phyloP scores from a whole-genome alignment of 2,797 vertebrate genomes.

The Sebastes variabilis region DNA sequence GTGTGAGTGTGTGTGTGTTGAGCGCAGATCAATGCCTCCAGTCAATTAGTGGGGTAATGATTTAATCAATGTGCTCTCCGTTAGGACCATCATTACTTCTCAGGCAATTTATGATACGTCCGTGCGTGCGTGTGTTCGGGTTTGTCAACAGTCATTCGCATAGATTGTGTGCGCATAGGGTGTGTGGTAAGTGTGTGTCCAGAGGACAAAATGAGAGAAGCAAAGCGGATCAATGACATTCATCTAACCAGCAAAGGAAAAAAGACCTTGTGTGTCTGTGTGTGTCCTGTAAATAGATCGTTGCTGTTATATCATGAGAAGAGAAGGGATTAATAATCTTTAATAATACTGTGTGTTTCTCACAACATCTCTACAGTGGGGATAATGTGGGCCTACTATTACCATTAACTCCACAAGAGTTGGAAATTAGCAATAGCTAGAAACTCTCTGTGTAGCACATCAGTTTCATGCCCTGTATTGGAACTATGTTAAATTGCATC shows the following conservation, averaged over 20 bases:
- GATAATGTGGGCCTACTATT: too few relatives aligned
- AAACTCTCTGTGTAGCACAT: too few relatives aligned
- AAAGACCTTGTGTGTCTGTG: neutral
- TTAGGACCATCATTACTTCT: slow-evolving; percentile 39
- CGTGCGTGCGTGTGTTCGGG: neutral
- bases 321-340: neutral
- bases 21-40: slow-evolving; percentile 45
- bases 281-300: neutral
- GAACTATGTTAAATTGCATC: too few relatives aligned
- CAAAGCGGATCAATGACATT: slow-evolving; percentile 31
- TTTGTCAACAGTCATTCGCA: neutral
- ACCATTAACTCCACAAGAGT: neutral
- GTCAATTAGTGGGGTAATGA: slow-evolving; percentile 65
- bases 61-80: slow-evolving; percentile 58
- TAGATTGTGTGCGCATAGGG: neutral
- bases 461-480: too few relatives aligned
- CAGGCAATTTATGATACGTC: slow-evolving; percentile 23
- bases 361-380: neutral
- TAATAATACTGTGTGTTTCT: neutral
- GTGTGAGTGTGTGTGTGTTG: neutral
- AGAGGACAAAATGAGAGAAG: slow-evolving; percentile 22
- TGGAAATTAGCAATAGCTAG: too few relatives aligned
- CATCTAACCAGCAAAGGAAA: slow-evolving; percentile 21
- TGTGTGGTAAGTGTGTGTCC: neutral
- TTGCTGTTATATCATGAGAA: neutral